A percentile compares a stretch with the other conserved stretches of the same genome.
These are phyloP conservation scores for Gobius niger DNA, from an alignment of 2,113 vertebrate species.

Conservation along the genomic window DNA sequence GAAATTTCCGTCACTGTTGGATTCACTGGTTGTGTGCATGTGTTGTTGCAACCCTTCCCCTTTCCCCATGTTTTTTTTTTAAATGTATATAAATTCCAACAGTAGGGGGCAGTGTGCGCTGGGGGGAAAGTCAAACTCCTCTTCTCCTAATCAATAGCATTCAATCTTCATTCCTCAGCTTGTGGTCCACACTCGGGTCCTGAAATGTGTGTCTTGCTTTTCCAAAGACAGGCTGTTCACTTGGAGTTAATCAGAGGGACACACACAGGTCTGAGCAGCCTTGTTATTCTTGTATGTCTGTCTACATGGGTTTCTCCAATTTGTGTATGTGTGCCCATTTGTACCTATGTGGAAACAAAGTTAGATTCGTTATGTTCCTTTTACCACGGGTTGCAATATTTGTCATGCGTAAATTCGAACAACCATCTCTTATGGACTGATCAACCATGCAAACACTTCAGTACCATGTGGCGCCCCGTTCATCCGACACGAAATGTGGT, in stretches of 20 bases:
- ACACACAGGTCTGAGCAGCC: slow-evolving; percentile 63
- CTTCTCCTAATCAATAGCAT: slow-evolving; percentile 70
- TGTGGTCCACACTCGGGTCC: slow-evolving; percentile 60
- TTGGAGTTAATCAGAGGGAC: slow-evolving; percentile 79
- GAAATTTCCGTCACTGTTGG: slow-evolving; percentile 76
- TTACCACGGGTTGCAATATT: slow-evolving; percentile 74
- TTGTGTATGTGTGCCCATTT: slow-evolving; percentile 72
- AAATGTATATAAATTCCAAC: slow-evolving; percentile 76
- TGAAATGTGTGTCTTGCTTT: slow-evolving; percentile 75
- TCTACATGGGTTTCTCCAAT: slow-evolving; percentile 65
- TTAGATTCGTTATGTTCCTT: slow-evolving; percentile 61
- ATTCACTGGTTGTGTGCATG: slow-evolving; percentile 82
- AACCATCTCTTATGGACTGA: slow-evolving; percentile 69
- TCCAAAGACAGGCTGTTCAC: slow-evolving; percentile 76
- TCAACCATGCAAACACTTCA: slow-evolving; percentile 45
- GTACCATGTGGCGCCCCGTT: slow-evolving; percentile 54
- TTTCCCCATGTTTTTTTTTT: slow-evolving; percentile 65
- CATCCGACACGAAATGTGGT: slow-evolving; percentile 56
- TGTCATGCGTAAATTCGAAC: slow-evolving; percentile 64
- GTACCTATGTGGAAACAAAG: slow-evolving; percentile 62
- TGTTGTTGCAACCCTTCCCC: slow-evolving; percentile 74
- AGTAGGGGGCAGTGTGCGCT: slow-evolving; percentile 74
- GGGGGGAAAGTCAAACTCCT: slow-evolving; percentile 72
- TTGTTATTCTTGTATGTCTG: slow-evolving; percentile 60
- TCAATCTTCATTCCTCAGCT: slow-evolving; percentile 74